These are phyloP conservation scores for Dascyllus trimaculatus DNA, from an alignment of 2,113 vertebrate genomes.

Conservation along the genomic window DNA sequence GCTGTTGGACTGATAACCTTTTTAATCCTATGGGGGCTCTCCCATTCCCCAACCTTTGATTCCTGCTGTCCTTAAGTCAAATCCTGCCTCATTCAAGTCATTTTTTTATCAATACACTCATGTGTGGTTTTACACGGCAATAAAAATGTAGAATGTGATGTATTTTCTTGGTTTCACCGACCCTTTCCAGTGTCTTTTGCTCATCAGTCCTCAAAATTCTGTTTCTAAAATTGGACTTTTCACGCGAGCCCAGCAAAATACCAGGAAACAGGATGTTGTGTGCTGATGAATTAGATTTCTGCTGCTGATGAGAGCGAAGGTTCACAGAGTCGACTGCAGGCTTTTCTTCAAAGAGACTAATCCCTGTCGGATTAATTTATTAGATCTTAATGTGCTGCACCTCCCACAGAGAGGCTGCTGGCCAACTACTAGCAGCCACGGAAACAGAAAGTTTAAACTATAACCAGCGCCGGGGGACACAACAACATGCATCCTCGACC, in stretches of 20 bases:
- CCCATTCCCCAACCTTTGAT: slow-evolving; percentile 63
- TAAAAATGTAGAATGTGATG: too few relatives aligned
- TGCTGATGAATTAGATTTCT: slow-evolving; percentile 48
- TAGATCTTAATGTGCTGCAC: slow-evolving; percentile 64
- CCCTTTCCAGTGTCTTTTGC: background rate
- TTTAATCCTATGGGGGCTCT: slow-evolving; percentile 48
- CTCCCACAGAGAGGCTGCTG: slow-evolving; percentile 64
- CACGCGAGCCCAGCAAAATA: slow-evolving; percentile 20
- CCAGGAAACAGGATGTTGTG: slow-evolving; percentile 60
- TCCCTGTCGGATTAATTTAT: slow-evolving; percentile 66
- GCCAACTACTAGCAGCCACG: slow-evolving; percentile 36
- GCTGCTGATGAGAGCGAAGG: slow-evolving; percentile 35
- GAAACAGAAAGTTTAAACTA: slow-evolving; percentile 46
- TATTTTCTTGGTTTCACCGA: background rate
- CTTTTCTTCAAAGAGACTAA: slow-evolving; percentile 68
- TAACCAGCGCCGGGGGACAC: slow-evolving; percentile 33
- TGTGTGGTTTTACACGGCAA: too few relatives aligned
- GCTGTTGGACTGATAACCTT: slow-evolving; percentile 55
- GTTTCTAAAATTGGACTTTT: slow-evolving; percentile 25
- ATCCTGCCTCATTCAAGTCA: background rate
- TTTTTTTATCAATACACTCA: background rate
- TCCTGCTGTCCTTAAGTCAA: slow-evolving; percentile 31
- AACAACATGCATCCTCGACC: slow-evolving; percentile 14
- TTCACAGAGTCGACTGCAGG: slow-evolving; percentile 45
- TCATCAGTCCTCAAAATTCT: background rate